Percentiles rank a stretch among this genome's conserved stretches.
These are phyloP conservation scores for Notothenia coriiceps DNA, from an alignment of 2,113 vertebrate genomes.

Conservation along the genomic window DNA sequence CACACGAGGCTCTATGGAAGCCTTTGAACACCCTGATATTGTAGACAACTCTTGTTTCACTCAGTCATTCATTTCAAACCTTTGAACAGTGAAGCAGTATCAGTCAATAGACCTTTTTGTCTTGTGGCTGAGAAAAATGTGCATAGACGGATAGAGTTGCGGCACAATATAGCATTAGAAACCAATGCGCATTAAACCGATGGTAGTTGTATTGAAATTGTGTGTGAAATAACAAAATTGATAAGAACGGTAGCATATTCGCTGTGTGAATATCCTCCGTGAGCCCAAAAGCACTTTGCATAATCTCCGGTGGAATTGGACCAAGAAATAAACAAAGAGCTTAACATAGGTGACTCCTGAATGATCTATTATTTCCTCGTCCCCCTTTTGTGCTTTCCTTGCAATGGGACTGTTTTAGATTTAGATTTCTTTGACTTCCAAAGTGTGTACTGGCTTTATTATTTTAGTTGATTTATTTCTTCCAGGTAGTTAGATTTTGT, in stretches of 20 bases:
- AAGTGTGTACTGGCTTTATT: neutral
- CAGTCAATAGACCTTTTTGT: constrained; percentile 26
- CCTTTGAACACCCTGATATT: constrained; percentile 55
- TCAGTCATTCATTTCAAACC: constrained; percentile 40
- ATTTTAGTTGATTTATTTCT: neutral
- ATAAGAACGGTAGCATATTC: neutral
- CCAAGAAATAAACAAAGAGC: neutral
- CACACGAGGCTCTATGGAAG: constrained; percentile 20
- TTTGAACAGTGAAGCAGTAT: constrained; percentile 16
- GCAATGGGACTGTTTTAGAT: neutral
- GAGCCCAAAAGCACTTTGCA: neutral
- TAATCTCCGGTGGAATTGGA: neutral
- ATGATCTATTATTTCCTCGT: neutral
- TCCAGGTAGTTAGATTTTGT: neutral
- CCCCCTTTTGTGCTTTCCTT: neutral
- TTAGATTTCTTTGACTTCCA: neutral
- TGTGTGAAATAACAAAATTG: neutral
- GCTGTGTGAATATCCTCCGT: neutral
- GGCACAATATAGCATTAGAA: constrained; percentile 2
- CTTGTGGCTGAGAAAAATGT: constrained; percentile 12
- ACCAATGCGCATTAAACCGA: constrained; percentile 1
- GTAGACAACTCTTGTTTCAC: constrained; percentile 33
- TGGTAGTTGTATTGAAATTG: constrained; percentile 10
- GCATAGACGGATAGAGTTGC: neutral
- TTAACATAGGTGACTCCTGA: neutral